Evolutionary conservation across 2,888 invertebrate genomes (phyloP).

Genomic region (Allophyes oxyacanthae): DNA sequence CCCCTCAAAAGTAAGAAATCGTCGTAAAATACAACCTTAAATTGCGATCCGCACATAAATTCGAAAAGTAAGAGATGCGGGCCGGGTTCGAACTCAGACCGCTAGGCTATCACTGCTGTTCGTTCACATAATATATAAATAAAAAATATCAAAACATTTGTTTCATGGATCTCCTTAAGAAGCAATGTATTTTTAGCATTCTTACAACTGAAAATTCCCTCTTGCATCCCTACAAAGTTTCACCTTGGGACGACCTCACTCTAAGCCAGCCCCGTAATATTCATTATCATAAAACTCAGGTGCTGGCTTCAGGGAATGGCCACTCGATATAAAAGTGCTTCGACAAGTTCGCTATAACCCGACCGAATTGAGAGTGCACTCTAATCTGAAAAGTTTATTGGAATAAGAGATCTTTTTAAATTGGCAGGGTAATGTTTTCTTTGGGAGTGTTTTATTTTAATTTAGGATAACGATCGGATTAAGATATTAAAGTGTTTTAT

Average conservation of each 20-base stretch:
- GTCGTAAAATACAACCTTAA: no score
- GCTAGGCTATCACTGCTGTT: no score
- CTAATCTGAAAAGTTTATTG: conserved; percentile 8
- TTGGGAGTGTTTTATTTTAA: conserved; percentile 12
- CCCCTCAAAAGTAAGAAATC: no score
- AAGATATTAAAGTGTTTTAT: conserved; percentile 27
- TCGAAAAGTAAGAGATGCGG: no score
- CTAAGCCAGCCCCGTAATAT: conserved; percentile 46
- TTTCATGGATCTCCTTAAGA: no score
- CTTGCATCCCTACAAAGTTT: conserved; percentile 25
- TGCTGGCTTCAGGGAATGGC: conserved; percentile 45
- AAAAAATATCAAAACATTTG: no score
- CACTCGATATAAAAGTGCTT: conserved; percentile 53
- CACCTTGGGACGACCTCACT: conserved; percentile 19
- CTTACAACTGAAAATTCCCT: conserved; percentile 8
- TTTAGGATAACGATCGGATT: conserved; percentile 9
- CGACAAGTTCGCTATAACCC: conserved; percentile 40
- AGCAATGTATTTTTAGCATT: no score
- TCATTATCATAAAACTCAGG: conserved; percentile 66
- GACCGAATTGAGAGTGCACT: conserved; percentile 36
- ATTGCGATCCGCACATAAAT: no score
- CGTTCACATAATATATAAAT: no score
- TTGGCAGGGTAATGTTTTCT: conserved; percentile 22
- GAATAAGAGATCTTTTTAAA: conserved; percentile 26
- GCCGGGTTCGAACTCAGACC: no score